Evolutionary conservation across 1,140 invertebrate species (phyloP), one percentile per base, ranked within the genome.

Genomic region (Drosophila fuyamai): DNA sequence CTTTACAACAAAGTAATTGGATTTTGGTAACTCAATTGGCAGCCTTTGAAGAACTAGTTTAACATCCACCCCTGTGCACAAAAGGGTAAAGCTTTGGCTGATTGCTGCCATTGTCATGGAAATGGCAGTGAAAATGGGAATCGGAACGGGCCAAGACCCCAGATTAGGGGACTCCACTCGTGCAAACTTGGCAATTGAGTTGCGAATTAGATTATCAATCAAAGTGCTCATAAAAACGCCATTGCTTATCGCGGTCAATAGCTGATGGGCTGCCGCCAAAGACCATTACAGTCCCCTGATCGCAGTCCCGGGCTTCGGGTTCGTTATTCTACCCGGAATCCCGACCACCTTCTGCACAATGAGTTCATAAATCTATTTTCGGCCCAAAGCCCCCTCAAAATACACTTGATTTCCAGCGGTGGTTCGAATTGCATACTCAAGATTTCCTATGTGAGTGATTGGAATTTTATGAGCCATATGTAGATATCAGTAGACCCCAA

Each of bases 361-460:
- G 73, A 60, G 75, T 61, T 77, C 75, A 77, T 77, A 77, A 77
- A 77, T 77, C 74, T 77, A 77, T 77, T 77, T 77, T 77, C 41
- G 14, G 43, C 5, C 14, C 14, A 43, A 46, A 68, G 41, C 47
- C 65, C 65, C 60, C 48, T 66, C 47, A 27, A 36, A 66, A 53
- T 46, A 66, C 68, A 72, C 67, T 71, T 71, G 68, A 72, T 58
- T 68, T 36, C 29, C 63, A 35, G 35, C 50, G 23, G 10, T 43
- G 23, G 10, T 54, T 43, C 59, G 29, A 55, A 54, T 54, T 47
- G 48, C 13, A 36, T 10, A 57, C 53, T 40, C 36, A 9, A 72
- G 44, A 72, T 32, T 32, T 8, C 29, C 29, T 32, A 2, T 32
- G 29, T 8, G 7, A 32, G 29, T 32, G 29, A 32, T 57, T 57